Base-by-base conservation (phyloP, 2,113 vertebrate genomes). In the Pseudorhombus dupliciocellatus region DNA sequence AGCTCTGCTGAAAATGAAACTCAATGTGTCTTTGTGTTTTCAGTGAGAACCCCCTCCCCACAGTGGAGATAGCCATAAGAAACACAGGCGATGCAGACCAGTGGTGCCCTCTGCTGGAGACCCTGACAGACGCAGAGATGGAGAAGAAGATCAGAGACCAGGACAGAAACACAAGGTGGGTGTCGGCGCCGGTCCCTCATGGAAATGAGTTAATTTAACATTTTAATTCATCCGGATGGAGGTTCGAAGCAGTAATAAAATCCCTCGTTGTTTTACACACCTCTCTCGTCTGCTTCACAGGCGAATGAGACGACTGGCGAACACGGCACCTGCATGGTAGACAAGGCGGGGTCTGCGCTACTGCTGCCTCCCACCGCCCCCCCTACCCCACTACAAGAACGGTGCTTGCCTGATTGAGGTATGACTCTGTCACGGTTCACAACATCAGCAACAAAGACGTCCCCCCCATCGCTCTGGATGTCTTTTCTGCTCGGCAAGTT, bases 121-220 rank as follows among this genome's bases (percentile, higher is more conserved):
- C 97, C 0, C 91, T 98, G 84, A 98, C 97, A 0, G 97, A 98
- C 0, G 97, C 97, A 0, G 97, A 98, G 90, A 98, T 98, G 97
- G 97, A 98, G 90, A 98, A 98, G 92, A 98, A 98, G 90, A 98
- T 98, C 87, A 92, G 97, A 52, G 97, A 98, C 84, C 97, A 98
- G 92, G 97, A 98, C 92, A 94, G 97, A 85, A 98, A 98, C 84
- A 98, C 97, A 3, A 96, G 97, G 97, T 96, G 89, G 84, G 70
- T 8, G 16, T 59, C 22, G 1, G 7, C 20, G 7, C 18, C 7
- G 18, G 44, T 22, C 48, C 11, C n/a, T 51, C 11, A 2, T 11
- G 2, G 9, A 51, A 21, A 11, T 21, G 7, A 51, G 21, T 7
- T 51, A 5, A 50, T 20, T n/a, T n/a, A n/a, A 21, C 46, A 14